Evolutionary conservation across 2,888 invertebrate genomes (phyloP).

Genomic region (Tipula helvola): DNA sequence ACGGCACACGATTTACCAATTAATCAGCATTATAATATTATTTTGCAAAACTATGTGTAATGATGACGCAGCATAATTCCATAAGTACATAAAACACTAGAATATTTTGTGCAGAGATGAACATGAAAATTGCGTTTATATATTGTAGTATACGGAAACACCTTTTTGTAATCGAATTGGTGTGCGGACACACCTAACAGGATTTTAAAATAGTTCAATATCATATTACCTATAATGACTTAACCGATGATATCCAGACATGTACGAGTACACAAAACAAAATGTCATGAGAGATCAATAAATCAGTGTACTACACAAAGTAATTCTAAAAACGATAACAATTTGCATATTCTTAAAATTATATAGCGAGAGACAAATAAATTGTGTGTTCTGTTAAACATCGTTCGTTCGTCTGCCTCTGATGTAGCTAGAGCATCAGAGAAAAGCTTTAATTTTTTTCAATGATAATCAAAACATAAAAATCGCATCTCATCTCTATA

Average conservation of each 20-base stretch:
- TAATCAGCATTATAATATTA: not conserved
- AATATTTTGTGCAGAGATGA: not conserved
- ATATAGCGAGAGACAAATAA: not conserved
- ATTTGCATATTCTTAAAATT: not conserved
- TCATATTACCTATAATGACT: too few species aligned
- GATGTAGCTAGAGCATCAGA: not conserved
- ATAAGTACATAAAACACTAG: not conserved
- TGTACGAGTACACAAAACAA: not conserved
- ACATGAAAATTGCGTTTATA: not conserved
- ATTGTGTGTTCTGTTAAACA: not conserved
- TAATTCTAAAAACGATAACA: not conserved
- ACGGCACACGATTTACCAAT: not conserved
- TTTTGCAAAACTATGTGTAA: not conserved
- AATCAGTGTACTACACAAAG: not conserved
- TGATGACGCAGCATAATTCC: not conserved
- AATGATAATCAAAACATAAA: not conserved
- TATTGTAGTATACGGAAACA: not conserved
- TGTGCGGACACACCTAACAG: not conserved
- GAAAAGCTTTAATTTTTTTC: not conserved
- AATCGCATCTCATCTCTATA: not conserved
- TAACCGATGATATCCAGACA: not conserved
- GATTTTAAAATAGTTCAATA: not conserved
- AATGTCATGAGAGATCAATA: not conserved
- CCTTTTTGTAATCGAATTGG: not conserved
- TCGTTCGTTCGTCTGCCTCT: not conserved